Evolutionary conservation across 2,888 invertebrate species (phyloP).

Genomic region (Cerceris ruficornis): DNA sequence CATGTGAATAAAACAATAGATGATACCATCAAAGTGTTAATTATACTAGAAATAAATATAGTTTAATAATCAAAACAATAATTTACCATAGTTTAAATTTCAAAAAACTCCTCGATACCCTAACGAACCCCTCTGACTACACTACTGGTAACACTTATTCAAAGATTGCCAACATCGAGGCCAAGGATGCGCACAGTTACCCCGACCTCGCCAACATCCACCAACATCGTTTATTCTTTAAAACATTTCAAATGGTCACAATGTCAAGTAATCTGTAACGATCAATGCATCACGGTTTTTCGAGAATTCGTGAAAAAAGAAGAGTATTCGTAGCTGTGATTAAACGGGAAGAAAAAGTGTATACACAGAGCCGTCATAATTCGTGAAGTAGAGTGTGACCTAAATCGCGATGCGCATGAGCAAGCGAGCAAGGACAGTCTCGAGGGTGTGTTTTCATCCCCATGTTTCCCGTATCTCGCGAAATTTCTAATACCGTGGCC

Average conservation of each 20-base stretch:
- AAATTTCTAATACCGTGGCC: conserved; percentile 21
- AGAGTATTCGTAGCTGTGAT: too few relatives aligned
- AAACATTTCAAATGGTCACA: background rate
- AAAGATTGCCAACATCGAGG: conserved; percentile 50
- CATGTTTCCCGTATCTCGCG: conserved; percentile 40
- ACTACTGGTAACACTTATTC: conserved; percentile 41
- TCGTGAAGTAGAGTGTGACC: conserved; percentile 51
- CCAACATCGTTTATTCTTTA: background rate
- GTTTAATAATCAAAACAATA: background rate
- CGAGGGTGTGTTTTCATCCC: conserved; percentile 69
- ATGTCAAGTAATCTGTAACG: too few relatives aligned
- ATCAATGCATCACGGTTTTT: too few relatives aligned
- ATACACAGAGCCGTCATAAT: background rate
- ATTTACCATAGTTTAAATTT: background rate
- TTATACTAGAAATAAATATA: background rate
- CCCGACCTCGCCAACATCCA: conserved; percentile 43
- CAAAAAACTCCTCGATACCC: conserved; percentile 3
- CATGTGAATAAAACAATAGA: background rate
- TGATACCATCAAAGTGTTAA: background rate
- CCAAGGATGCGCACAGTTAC: conserved; percentile 48
- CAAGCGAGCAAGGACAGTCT: conserved; percentile 54
- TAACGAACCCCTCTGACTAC: conserved; percentile 27
- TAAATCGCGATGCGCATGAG: conserved; percentile 54
- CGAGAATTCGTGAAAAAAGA: too few relatives aligned
- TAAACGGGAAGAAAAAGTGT: background rate